Percentiles rank a stretch among this genome's conserved stretches.
Evolutionary conservation across 2,888 invertebrate genomes (phyloP).

Genomic region (Podabrus alpinus): DNA sequence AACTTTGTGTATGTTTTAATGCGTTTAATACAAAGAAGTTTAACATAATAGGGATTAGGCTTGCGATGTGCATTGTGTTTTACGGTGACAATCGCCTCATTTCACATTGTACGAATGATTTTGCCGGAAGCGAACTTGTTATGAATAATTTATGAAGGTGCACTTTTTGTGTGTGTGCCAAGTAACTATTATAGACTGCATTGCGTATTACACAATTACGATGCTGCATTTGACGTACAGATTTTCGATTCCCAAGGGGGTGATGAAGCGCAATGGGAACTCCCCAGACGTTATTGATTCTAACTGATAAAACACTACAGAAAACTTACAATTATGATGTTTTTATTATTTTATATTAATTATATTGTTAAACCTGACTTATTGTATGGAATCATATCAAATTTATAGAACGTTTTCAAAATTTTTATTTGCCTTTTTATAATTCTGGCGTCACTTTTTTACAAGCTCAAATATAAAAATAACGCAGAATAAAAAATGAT

Average conservation of each 20-base stretch:
- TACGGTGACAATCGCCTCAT: conserved; percentile 16
- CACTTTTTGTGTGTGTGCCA: conserved; percentile 8
- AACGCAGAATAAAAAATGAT: background rate
- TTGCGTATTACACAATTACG: conserved; percentile 13
- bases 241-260: conserved; percentile 20
- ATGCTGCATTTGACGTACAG: conserved; percentile 19
- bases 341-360: background rate
- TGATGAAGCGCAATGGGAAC: conserved; percentile 12
- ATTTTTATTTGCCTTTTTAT: background rate
- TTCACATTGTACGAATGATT: conserved; percentile 13
- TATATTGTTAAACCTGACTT: background rate
- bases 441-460: background rate
- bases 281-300: conserved; percentile 15
- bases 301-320: conserved; percentile 16
- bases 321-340: conserved; percentile 14
- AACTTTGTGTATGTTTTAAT: background rate
- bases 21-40: background rate
- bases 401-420: background rate
- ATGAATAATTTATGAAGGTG: conserved; percentile 17
- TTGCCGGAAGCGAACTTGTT: background rate
- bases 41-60: conserved; percentile 4
- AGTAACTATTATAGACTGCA: conserved; percentile 12
- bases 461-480: background rate
- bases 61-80: conserved; percentile 5
- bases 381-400: no score